These are phyloP conservation scores for Axea sp. DNA, from an alignment of 2,888 invertebrate genomes.

Conservation along the genomic window DNA sequence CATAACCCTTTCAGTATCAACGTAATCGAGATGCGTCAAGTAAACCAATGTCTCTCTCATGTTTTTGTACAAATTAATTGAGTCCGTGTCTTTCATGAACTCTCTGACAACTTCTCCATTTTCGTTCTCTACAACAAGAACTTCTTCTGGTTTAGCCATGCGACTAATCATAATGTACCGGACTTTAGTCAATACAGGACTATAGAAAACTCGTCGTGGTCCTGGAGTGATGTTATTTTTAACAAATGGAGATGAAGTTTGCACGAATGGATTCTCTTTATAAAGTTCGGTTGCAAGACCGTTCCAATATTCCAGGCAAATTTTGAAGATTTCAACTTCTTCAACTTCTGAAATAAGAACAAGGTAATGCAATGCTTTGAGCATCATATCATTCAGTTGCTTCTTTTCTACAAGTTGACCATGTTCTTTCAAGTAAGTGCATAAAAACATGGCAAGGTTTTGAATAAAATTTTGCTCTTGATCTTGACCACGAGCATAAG, in stretches of 20 bases:
- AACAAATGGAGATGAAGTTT: constrained; percentile 78
- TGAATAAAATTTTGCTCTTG: constrained; percentile 99
- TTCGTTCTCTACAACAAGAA: constrained; percentile 99
- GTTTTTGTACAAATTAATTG: constrained; percentile 99
- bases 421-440: constrained; percentile 98
- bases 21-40: constrained; percentile 98
- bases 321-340: constrained; percentile 99
- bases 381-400: constrained; percentile 86
- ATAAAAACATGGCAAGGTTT: constrained; percentile 97
- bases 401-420: constrained; percentile 92
- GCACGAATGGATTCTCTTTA: constrained; percentile 88
- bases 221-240: constrained; percentile 78
- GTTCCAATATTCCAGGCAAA: constrained; percentile 99
- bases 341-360: constrained; percentile 98
- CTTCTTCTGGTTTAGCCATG: constrained; percentile 99
- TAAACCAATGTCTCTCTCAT: constrained; percentile 99
- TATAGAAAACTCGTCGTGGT: constrained; percentile 86
- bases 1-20: constrained; percentile 99
- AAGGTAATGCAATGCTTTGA: constrained; percentile 92
- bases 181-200: constrained; percentile 91
- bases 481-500: constrained; percentile 95
- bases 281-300: constrained; percentile 95
- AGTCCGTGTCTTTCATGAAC: constrained; percentile 99
- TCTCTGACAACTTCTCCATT: constrained; percentile 99
- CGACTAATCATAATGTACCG: constrained; percentile 99